Evolutionary conservation across 2,797 vertebrate species (phyloP), one percentile per base, ranked within the genome.

Genomic region (Etheostoma nigrum): DNA sequence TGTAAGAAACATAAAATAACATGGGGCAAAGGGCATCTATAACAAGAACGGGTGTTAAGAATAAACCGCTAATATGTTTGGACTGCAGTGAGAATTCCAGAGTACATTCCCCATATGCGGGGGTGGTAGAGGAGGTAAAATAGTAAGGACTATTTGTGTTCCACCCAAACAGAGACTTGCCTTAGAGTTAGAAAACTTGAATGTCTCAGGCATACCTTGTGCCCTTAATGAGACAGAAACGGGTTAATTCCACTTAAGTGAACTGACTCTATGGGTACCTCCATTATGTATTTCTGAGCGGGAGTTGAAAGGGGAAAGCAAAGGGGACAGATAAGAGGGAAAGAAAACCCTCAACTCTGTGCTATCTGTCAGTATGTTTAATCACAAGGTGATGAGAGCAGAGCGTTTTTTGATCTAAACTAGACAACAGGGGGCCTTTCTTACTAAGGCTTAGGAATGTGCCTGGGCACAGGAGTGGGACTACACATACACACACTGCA

Each of bases 1-100:
- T 81, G 89, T 74, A 52, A 74, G 55, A 85, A 78, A 86, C 76
- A 91, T 85, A 84, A 84, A 92, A 89, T 76, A 89, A 89, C 84
- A 85, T 0, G 67, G 83, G 73, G 59, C 77, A 62, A 67, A 45
- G 82, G 80, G 73, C 90, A 74, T 90, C 89, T 93, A 92, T 90
- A 93, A 94, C 86, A 64, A 89, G 88, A 87, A 61, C 11, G 21
- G 6, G 54, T 27, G 87, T 76, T 93, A 94, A 92, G 94, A 95
- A 94, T 95, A 95, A 92, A 85, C 89, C 59, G 74, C 55, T 78
- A 90, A 89, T 87, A 95, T 95, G 93, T 87, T 72, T 78, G 91
- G 93, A 91, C 87, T 78, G 86, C 65, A 19, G 74, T 18, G 81
- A 84, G 85, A 86, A 94, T 93, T 94, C 92, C 89, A 85, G 89